A percentile compares a stretch with the other conserved stretches of the same genome.
Conservation (phyloP, 2,113 vertebrate genomes). For the Lophochroa leadbeateri region DNA sequence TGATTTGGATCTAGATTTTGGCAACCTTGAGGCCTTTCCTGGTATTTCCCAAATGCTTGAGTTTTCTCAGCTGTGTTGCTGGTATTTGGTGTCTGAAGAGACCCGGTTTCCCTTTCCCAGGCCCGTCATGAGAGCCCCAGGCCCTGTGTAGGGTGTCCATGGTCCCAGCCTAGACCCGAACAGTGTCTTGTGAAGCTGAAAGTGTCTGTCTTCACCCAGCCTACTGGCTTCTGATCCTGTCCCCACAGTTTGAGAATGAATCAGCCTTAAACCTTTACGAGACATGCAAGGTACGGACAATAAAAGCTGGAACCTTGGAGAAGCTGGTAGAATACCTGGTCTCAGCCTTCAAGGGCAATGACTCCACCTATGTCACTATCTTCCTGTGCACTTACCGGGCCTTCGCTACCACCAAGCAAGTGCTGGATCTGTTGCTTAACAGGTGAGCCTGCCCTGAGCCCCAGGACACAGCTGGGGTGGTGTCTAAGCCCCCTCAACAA, state of each 20-base stretch:
- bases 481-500: background rate
- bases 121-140: background rate
- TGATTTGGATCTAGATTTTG: background rate
- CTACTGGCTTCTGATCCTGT: background rate
- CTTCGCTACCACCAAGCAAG: conserved; percentile 92
- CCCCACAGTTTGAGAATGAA: conserved; percentile 86
- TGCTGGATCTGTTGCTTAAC: conserved; percentile 95
- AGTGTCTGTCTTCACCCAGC: background rate
- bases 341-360: conserved; percentile 92
- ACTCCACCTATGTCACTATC: conserved; percentile 97
- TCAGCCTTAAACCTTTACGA: conserved; percentile 91
- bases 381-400: conserved; percentile 98
- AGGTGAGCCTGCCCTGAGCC: conserved; percentile 69
- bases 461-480: accelerated
- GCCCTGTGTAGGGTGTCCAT: background rate
- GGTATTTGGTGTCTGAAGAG: background rate
- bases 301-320: conserved; percentile 97
- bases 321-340: conserved; percentile 97
- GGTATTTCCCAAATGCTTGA: background rate
- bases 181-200: background rate
- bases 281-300: conserved; percentile 94
- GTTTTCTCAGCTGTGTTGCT: background rate
- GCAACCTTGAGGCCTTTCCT: background rate
- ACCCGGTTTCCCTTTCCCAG: background rate
- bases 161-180: background rate